Base-by-base conservation (phyloP, 2,888 invertebrate genomes). In the Unio delphinus region DNA sequence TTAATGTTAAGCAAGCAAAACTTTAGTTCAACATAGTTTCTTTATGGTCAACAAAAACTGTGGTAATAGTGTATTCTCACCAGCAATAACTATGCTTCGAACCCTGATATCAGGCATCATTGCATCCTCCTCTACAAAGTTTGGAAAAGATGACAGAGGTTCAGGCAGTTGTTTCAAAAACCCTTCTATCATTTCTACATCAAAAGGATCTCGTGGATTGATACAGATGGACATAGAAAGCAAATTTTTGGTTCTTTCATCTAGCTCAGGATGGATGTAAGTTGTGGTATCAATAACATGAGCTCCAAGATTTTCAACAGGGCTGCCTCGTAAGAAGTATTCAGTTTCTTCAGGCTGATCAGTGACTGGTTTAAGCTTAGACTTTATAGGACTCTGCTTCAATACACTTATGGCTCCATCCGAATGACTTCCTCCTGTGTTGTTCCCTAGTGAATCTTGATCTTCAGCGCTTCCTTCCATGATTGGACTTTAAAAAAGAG, bases 161-260 rank as follows among this genome's bases (percentile, higher is more conserved):
- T 70, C 73, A 8, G 79, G 68, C 63, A 91, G 91, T 80, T 93
- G 93, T 70, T 93, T 92, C 80, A 97, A 90, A 72, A 97, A 91
- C 5, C 93, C 92, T 59, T 92, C 90, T 63, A 95, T 92, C 54
- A 95, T 90, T 65, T 93, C 92, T 66, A 92, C 92, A 88, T 94
- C 94, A 88, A 97, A 97, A 0, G 97, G 97, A 92, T 97, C 95
- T 56, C 81, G 75, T 0, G 86, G 84, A 70, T 87, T 84, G 5
- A 88, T 82, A 61, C 78, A 74, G 4, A 87, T 73, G 0, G 88
- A 88, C 69, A 74, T 75, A 7, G 85, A 81, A 73, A 86, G 65
- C 54, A 80, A 61, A 20, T 77, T 75, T 58, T 80, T 80, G 11
- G 81, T 80, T 55, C 78, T 78, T 63, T 80, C 81, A 58, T 79